Base-by-base conservation (phyloP, 2,888 invertebrate genomes). In the Cheilosia urbana region DNA sequence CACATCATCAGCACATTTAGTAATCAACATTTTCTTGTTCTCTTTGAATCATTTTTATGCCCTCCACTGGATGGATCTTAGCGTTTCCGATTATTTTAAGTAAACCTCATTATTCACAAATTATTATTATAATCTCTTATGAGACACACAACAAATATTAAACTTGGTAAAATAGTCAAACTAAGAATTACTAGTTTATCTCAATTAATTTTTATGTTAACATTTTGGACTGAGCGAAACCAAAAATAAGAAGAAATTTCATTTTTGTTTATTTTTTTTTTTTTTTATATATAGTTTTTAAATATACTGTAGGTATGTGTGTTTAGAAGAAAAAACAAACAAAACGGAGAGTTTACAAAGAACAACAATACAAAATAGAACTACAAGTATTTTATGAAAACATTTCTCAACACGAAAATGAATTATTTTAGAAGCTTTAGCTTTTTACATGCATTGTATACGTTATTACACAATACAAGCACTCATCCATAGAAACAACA, bases 11-110 rank as follows among this genome's bases (percentile, higher is more conserved):
- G 55, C 69, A 73, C 68, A 34, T 30, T 27, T 47, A 34, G 27
- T 85, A 57, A 49, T 57, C 40, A 42, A 66, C 11, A 7, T 47
- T 53, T 24, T 69, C 42, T 27, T 73, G 24, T 68, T 68, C 30
- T 79, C 49, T 71, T 69, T 79, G 17, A 66, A 80, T 68, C 40
- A 76, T 58, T 81, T 57, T 40, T 77, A 81, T 77, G 85, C 85
- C 45, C 45, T 72, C 81, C 68, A 66, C 53, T 87, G 88, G 87
- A 88, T 83, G 47, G 53, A 15, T 45, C 34, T 78, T 88, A 91
- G 91, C 89, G 91, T 91, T 69, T 91, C 91, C 68, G 91, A 91
- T 88, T 91, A 91, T 89, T 91, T 91, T 89, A 91, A 91, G 88
- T 91, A 89, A 90, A 45, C 21, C 58, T 65, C 15, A 68, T 34